Conservation (phyloP, 2,113 vertebrate species). For the Colaptes auratus region DNA sequence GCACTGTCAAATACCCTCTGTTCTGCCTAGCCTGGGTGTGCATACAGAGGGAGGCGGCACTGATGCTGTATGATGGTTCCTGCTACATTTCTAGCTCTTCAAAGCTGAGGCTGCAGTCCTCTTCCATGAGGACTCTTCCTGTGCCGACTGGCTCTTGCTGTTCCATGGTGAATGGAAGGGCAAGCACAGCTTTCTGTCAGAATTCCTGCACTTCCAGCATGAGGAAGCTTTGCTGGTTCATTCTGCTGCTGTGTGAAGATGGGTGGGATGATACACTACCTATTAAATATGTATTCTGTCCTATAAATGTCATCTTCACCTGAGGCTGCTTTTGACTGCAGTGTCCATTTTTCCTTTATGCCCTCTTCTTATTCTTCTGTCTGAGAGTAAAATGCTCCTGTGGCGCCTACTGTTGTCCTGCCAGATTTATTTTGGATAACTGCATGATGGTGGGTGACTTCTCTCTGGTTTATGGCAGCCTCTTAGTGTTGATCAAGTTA, state of each 20-base stretch:
- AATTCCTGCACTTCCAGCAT: not conserved
- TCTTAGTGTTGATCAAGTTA: not conserved
- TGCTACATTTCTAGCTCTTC: not conserved
- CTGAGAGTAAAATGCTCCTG: fast-evolving
- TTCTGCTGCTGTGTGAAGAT: not conserved
- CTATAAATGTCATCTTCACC: slow-evolving; percentile 19
- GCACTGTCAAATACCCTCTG: fast-evolving
- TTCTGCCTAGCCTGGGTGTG: not conserved
- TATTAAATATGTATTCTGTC: slow-evolving; percentile 18
- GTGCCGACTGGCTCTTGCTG: too few relatives aligned
- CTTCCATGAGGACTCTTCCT: too few relatives aligned
- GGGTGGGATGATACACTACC: fast-evolving
- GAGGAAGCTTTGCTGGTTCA: not conserved
- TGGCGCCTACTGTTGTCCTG: not conserved
- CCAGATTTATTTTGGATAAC: not conserved
- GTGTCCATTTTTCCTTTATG: not conserved
- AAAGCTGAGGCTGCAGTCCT: not conserved
- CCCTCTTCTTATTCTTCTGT: not conserved
- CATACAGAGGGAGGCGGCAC: not conserved
- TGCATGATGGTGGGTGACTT: not conserved
- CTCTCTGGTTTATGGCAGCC: not conserved
- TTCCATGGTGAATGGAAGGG: not conserved
- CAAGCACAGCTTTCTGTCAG: not conserved
- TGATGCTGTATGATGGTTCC: fast-evolving
- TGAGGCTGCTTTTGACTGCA: not conserved